These are phyloP conservation scores for Anniella stebbinsi DNA, from an alignment of 2,797 vertebrate genomes.

Conservation along the genomic window DNA sequence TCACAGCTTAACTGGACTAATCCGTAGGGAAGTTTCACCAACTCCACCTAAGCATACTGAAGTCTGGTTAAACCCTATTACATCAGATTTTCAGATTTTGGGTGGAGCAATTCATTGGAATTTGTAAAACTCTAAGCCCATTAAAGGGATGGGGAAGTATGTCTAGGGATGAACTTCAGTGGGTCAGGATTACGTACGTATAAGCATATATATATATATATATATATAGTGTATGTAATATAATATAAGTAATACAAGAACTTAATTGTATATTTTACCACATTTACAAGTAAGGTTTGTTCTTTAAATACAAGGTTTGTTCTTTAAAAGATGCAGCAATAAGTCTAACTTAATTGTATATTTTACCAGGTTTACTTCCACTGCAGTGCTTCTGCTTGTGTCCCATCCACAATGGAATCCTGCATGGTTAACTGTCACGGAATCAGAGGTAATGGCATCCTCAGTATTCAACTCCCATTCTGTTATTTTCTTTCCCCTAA, in stretches of 20 bases:
- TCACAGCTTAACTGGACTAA: neutral
- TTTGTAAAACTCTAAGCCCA: neutral
- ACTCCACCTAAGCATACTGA: neutral
- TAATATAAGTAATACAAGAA: neutral
- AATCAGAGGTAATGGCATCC: slow-evolving; percentile 47
- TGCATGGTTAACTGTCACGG: slow-evolving; percentile 44
- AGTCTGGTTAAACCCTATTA: neutral
- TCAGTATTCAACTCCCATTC: neutral
- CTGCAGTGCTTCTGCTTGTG: slow-evolving; percentile 67
- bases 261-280: too few relatives aligned
- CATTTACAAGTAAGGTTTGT: too few relatives aligned
- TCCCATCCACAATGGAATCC: slow-evolving; percentile 49
- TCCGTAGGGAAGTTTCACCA: neutral
- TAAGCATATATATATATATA: too few relatives aligned
- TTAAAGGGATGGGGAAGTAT: neutral
- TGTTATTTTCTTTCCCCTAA: neutral
- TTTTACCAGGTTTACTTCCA: slow-evolving; percentile 64
- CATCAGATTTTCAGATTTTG: neutral
- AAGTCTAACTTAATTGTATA: slow-evolving; percentile 14
- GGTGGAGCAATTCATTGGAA: neutral
- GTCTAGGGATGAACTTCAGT: neutral
- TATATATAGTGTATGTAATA: too few relatives aligned
- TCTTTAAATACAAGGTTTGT: neutral
- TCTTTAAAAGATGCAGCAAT: neutral
- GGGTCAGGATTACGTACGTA: too few relatives aligned